Conservation (phyloP, 2,797 vertebrate genomes). For the Aphelocoma californica region DNA sequence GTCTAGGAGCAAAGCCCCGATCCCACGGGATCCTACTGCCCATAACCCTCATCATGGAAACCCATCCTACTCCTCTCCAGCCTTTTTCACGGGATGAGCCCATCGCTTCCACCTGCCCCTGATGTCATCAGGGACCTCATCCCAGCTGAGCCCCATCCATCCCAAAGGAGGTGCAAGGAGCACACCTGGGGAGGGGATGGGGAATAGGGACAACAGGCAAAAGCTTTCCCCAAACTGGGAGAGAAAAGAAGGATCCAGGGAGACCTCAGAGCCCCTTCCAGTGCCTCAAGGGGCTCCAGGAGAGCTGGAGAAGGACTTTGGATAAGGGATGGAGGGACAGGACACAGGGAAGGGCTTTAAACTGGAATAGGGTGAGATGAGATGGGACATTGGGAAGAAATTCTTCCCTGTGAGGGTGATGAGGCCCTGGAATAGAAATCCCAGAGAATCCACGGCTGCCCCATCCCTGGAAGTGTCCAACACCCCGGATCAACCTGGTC, state of each 20-base stretch:
- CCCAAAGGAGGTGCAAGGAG: not conserved
- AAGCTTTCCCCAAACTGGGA: not conserved
- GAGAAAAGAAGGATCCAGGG: not conserved
- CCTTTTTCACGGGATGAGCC: not conserved
- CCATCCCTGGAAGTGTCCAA: not conserved
- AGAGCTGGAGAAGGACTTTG: not conserved
- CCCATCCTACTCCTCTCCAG: fast-evolving
- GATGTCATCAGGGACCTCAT: not conserved
- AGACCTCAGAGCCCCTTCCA: fast-evolving
- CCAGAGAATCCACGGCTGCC: not conserved
- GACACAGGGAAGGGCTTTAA: fast-evolving
- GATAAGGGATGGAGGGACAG: fast-evolving
- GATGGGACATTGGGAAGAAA: not conserved
- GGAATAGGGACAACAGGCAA: fast-evolving
- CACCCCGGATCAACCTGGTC: fast-evolving
- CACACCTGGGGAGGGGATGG: no score
- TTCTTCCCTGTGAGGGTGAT: fast-evolving
- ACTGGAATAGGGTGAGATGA: fast-evolving
- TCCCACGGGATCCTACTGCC: fast-evolving
- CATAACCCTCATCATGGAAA: fast-evolving
- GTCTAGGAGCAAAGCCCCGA: fast-evolving
- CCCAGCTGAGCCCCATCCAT: not conserved
- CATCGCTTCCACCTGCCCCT: not conserved
- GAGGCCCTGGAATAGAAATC: not conserved
- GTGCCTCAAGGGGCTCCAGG: not conserved